Percentiles rank a stretch among this genome's conserved stretches.
Evolutionary conservation across 1,140 invertebrate genomes (phyloP).

Genomic region (Pseudomyrmex flavicornis): DNA sequence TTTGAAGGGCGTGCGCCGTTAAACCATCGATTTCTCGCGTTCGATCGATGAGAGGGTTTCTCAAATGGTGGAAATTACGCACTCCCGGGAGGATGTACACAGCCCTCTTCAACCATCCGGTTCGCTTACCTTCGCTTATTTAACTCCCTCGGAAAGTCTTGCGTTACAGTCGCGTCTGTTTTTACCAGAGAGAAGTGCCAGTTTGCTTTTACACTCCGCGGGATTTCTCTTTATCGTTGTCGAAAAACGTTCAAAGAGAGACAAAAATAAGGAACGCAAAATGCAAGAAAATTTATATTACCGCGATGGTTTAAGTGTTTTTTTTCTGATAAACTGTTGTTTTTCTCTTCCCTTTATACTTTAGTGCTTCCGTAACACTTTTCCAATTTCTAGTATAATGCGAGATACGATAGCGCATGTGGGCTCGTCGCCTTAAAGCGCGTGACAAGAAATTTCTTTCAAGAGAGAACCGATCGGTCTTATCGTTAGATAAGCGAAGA

Average conservation of each 20-base stretch:
- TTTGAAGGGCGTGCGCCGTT: conserved; percentile 24
- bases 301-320: background rate
- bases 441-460: background rate
- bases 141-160: background rate
- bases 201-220: no score
- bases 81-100: no score
- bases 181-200: background rate
- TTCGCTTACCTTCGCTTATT: background rate
- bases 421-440: no score
- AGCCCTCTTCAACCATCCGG: background rate
- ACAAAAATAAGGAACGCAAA: background rate
- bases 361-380: background rate
- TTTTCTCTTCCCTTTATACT: background rate
- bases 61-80: conserved; percentile 2
- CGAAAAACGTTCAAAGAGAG: no score
- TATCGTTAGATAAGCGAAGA: conserved; percentile 40
- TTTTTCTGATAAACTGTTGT: background rate
- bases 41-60: background rate
- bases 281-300: background rate
- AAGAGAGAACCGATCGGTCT: conserved; percentile 2
- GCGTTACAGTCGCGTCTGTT: background rate
- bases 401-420: no score
- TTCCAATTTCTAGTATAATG: no score
- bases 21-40: conserved; percentile 50
- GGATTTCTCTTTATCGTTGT: no score